These are phyloP conservation scores for Anguilla obscura DNA, from an alignment of 2,797 vertebrate genomes.

Conservation along the genomic window DNA sequence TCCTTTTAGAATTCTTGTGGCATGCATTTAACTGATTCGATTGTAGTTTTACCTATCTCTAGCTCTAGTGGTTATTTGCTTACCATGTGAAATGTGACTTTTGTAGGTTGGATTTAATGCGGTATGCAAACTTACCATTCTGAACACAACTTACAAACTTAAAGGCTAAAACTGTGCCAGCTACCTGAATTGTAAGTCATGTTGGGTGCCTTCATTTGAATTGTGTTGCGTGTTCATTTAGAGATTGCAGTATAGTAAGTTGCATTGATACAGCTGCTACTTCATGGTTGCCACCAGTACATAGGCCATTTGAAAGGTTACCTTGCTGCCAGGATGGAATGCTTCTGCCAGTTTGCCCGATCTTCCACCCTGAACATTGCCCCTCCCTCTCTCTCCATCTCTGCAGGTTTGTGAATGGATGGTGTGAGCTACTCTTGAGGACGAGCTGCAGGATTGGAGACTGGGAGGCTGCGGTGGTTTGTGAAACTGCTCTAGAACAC, in stretches of 20 bases:
- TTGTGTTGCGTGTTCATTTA: not conserved
- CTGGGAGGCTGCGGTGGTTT: slow-evolving; percentile 12
- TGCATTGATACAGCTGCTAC: not conserved
- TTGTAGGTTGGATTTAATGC: not conserved
- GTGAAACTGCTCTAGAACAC: slow-evolving; percentile 1
- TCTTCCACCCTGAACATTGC: not conserved
- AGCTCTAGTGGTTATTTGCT: not conserved
- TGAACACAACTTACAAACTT: not conserved
- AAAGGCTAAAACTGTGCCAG: not conserved
- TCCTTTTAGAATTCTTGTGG: not conserved
- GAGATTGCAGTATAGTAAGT: not conserved
- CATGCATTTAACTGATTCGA: not conserved
- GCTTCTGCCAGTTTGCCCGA: not conserved
- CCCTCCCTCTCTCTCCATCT: slow-evolving; percentile 20
- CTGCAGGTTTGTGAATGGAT: slow-evolving; percentile 48
- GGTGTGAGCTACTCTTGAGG: slow-evolving; percentile 40
- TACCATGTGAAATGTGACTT: not conserved
- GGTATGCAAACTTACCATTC: not conserved
- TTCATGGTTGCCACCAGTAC: not conserved
- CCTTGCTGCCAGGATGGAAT: not conserved
- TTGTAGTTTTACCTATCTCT: not conserved
- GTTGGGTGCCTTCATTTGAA: not conserved
- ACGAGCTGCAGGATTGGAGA: slow-evolving; percentile 13
- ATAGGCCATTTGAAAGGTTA: not conserved
- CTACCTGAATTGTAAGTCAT: not conserved